phyloP scores from a whole-genome alignment of 2,888 invertebrate species.

The Archips crataeganus region DNA sequence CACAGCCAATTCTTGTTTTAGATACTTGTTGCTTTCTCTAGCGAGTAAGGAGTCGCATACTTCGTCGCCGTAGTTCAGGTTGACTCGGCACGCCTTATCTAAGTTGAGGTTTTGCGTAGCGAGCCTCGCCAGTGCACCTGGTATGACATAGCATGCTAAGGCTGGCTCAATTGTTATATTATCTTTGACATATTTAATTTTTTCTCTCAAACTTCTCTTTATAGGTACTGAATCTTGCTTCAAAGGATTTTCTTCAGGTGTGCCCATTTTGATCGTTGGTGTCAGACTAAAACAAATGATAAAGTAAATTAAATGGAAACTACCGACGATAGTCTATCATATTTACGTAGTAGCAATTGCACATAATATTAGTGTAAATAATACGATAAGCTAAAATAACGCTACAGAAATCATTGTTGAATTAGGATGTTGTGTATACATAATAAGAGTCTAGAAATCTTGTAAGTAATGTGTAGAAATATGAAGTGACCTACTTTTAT shows the following conservation, averaged over 20 bases:
- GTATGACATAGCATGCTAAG: slow-evolving; percentile 87
- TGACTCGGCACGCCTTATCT: slow-evolving; percentile 94
- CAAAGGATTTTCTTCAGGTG: slow-evolving; percentile 66
- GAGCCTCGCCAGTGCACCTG: slow-evolving; percentile 87
- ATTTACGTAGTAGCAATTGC: not conserved
- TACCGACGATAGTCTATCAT: not conserved
- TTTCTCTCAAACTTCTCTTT: slow-evolving; percentile 73
- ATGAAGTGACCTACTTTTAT: too few relatives aligned
- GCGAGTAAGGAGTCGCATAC: slow-evolving; percentile 91
- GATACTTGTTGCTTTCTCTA: slow-evolving; percentile 88
- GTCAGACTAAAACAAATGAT: not conserved
- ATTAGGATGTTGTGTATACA: not conserved
- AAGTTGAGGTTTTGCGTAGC: slow-evolving; percentile 94
- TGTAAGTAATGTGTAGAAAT: not conserved
- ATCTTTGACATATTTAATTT: slow-evolving; percentile 75
- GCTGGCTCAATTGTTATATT: slow-evolving; percentile 89
- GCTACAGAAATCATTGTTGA: not conserved
- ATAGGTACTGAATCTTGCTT: slow-evolving; percentile 55
- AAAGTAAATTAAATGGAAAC: slow-evolving; percentile 7
- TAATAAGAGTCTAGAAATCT: not conserved
- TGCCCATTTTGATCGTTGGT: slow-evolving; percentile 55
- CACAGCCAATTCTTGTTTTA: slow-evolving; percentile 86
- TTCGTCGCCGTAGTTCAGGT: slow-evolving; percentile 88
- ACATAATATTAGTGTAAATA: slow-evolving; percentile 20
- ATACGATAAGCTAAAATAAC: not conserved